These are phyloP conservation scores for Polyergus mexicanus DNA, from an alignment of 1,140 invertebrate species.

Conservation along the genomic window DNA sequence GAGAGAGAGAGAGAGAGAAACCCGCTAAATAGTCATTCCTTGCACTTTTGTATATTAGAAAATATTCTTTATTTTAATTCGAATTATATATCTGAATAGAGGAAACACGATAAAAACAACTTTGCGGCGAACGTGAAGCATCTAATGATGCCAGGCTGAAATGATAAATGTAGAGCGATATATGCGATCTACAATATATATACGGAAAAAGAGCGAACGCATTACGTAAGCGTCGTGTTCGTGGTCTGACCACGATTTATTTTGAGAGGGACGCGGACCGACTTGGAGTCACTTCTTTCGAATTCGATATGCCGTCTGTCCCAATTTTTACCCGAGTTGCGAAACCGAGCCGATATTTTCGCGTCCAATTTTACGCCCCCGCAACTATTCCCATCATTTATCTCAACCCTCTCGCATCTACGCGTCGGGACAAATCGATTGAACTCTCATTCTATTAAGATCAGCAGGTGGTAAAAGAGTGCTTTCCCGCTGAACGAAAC, in stretches of 20 bases:
- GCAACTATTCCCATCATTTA: conserved; percentile 37
- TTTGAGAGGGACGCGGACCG: conserved; percentile 9
- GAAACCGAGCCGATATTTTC: conserved; percentile 33
- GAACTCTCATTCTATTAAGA: conserved; percentile 66
- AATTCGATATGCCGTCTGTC: conserved; percentile 19
- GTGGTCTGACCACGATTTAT: conserved; percentile 27
- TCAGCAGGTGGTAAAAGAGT: conserved; percentile 38
- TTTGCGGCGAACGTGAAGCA: not conserved
- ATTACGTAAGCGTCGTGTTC: conserved; percentile 30
- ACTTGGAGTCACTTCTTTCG: conserved; percentile 24
- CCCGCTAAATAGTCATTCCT: not conserved
- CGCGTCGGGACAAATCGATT: conserved; percentile 46
- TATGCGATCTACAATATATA: not conserved
- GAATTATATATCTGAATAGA: not conserved
- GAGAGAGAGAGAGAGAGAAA: too few species aligned
- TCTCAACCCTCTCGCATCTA: not conserved
- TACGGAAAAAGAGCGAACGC: conserved; percentile 30
- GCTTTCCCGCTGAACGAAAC: conserved; percentile 32
- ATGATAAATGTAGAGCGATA: conserved; percentile 45
- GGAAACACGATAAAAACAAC: not conserved
- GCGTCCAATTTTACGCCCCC: conserved; percentile 42
- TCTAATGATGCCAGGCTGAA: conserved; percentile 19
- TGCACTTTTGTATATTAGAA: not conserved
- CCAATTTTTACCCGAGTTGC: conserved; percentile 16
- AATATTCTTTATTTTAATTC: conserved; percentile 8